Percentiles rank a stretch among this genome's conserved stretches.
Conservation (phyloP, 2,888 invertebrate genomes). For the Galeopsomyia nigrocyanea region DNA sequence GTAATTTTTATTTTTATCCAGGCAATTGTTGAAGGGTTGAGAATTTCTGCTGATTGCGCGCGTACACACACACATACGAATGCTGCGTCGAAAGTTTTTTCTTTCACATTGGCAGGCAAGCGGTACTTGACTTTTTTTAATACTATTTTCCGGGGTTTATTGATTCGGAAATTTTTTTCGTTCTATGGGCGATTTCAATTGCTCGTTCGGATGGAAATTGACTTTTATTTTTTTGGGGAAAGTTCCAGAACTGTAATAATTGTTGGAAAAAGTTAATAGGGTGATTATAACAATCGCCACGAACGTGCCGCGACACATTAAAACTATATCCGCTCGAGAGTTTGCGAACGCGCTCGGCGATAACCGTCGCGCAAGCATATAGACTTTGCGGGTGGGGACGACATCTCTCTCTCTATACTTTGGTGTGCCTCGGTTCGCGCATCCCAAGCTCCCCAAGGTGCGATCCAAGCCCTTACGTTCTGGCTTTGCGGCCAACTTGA, state of each 20-base stretch:
- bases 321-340: background rate
- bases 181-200: no score
- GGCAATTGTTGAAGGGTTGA: conserved; percentile 19
- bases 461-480: conserved; percentile 36
- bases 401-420: background rate
- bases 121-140: no score
- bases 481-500: conserved; percentile 21
- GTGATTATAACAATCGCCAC: no score
- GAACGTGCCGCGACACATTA: background rate
- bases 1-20: conserved; percentile 33
- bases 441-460: conserved; percentile 40
- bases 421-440: conserved; percentile 12
- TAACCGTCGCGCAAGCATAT: conserved; percentile 24
- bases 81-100: conserved; percentile 19
- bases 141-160: no score
- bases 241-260: no score
- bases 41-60: conserved; percentile 26
- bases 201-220: no score
- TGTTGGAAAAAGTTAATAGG: no score
- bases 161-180: no score
- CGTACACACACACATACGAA: conserved; percentile 8
- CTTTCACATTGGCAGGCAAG: no score
- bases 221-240: no score
- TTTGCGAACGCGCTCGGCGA: background rate
- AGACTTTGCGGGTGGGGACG: conserved; percentile 19